Evolutionary conservation across 2,888 invertebrate genomes (phyloP), one percentile per base, ranked within the genome.

Genomic region (Trissoscelio sp.): DNA sequence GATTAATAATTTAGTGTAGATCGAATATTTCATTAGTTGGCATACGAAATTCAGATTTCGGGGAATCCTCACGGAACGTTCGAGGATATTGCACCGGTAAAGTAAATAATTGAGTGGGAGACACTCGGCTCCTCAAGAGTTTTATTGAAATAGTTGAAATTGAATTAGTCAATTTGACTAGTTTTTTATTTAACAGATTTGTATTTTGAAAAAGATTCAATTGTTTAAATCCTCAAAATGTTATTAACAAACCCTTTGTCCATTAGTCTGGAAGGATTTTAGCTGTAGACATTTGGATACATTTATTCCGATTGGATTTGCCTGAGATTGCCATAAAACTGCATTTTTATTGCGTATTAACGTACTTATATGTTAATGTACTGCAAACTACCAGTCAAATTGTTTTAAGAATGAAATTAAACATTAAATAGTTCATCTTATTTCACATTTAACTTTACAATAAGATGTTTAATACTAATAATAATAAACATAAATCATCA

Each of bases 11-110:
- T 72, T 51, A 16, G 16, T n/a, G 31, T 22, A 11, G 37, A 44
- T n/a, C 37, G 46, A 77, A 60, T 75, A 75, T 60, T 67, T 67
- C 64, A 75, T 67, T 75, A 77, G 44, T 42, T 51, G 6, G 51
- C 9, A 39, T 57, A 42, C 44, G 51, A 53, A 51, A 67, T 75
- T 75, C 42, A 48, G 34, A 60, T 67, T 75, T 67, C 60, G 11
- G 42, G 7, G 3, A 42, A 58, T 75, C 6, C 58, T 16, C 12
- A 20, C 42, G 60, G 4, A 60, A 53, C 44, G 18, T 12, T 39
- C 28, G 64, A 64, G 39, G 42, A 66, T 75, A 58, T 57, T 57
- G 58, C 55, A 3, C 51, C 34, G 42, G 16, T 11, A 42, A 28
- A 62, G 62, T 62, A 72, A 62, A 72, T 62, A 60, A 42, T 72